Base-by-base conservation (phyloP, 2,888 invertebrate genomes). In the Tachystola acroxantha region DNA sequence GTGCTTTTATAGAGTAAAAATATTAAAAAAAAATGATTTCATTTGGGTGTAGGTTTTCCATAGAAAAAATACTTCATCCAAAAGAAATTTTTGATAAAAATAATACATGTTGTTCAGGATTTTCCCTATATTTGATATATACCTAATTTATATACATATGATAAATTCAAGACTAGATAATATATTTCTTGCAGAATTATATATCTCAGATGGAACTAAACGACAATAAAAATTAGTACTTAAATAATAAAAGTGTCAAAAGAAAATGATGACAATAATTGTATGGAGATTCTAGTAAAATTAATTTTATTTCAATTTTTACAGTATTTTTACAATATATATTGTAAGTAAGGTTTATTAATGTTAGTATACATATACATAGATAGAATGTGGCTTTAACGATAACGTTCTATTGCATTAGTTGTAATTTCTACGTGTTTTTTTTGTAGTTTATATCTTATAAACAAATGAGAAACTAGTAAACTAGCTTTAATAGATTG, bases 401-500 rank as follows among this genome's bases (percentile, higher is more conserved):
- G n/a, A n/a, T n/a, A n/a, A n/a, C n/a, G n/a, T n/a, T n/a, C n/a
- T n/a, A n/a, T n/a, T 16, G 16, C 16, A 16, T 1, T 9, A n/a
- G n/a, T 24, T 24, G n/a, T 24, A n/a, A 27, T 27, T 27, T 11
- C 27, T 7, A 11, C 12, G 16, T 27, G 4, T 27, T 10, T 10
- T 27, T 27, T 30, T 35, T 37, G 26, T 34, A 42, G 43, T 46
- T 43, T 42, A 40, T 31, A 43, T 36, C 36, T 43, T 27, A 40
- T 34, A 44, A 33, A 33, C 24, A 49, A 50, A 53, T 55, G 57
- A 52, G 47, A 72, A 63, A 69, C 70, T 82, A 84, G 82, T 61
- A 53, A 69, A 52, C 79, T 84, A 85, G 84, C 85, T 85, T 85
- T 84, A 85, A 84, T 84, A 85, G 78, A 39, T 22, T 24, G 39